phyloP scores from a whole-genome alignment of 2,888 invertebrate species.

The Cerceris rybyensis region DNA sequence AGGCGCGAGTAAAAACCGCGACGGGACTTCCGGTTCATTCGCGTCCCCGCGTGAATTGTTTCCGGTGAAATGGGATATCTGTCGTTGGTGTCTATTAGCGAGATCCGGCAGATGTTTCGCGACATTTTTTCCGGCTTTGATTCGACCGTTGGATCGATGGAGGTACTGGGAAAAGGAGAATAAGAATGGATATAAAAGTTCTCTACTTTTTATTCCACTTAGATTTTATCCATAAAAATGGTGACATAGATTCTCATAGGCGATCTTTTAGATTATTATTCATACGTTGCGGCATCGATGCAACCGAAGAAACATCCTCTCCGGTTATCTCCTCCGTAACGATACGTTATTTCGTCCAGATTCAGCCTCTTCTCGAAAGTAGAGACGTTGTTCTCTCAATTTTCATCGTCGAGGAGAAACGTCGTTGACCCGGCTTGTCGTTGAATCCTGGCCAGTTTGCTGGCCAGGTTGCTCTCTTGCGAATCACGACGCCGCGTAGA shows the following conservation, averaged over 20 bases:
- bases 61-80: conserved; percentile 34
- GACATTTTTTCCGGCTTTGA: conserved; percentile 12
- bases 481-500: conserved; percentile 68
- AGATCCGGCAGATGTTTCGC: conserved; percentile 35
- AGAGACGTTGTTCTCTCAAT: conserved; percentile 16
- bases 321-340: conserved; percentile 51
- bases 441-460: conserved; percentile 50
- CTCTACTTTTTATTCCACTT: no score
- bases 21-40: conserved; percentile 35
- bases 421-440: conserved; percentile 56
- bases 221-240: not conserved
- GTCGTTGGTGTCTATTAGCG: conserved; percentile 16
- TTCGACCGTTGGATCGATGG: not conserved
- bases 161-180: no score
- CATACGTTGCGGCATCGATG: conserved; percentile 25
- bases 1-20: conserved; percentile 25
- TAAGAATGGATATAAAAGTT: no score
- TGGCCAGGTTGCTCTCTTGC: conserved; percentile 40
- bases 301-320: conserved; percentile 30
- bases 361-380: conserved; percentile 10
- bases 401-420: conserved; percentile 34
- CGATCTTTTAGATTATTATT: conserved; percentile 44
- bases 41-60: conserved; percentile 10
- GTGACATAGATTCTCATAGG: conserved; percentile 11
- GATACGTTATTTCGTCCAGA: conserved; percentile 56